Conservation (phyloP, 2,797 vertebrate genomes). For the Ceryle rudis region DNA sequence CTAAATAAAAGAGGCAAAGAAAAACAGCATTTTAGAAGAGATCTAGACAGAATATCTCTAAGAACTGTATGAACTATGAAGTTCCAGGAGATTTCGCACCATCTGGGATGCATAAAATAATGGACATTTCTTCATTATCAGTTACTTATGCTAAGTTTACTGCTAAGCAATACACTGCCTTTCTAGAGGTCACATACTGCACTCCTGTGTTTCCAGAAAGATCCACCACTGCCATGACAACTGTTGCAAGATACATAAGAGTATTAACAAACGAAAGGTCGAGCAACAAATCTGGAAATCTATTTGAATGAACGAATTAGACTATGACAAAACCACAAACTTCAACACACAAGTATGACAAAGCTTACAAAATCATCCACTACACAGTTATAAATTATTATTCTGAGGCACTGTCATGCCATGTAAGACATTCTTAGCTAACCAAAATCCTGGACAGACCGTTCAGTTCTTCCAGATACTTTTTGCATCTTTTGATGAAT, state of each 20-base stretch:
- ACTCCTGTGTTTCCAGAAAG: background rate
- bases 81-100: background rate
- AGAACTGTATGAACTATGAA: background rate
- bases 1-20: background rate
- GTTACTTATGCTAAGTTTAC: background rate
- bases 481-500: background rate
- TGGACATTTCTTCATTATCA: background rate
- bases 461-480: background rate
- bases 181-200: background rate
- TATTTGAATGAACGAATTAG: background rate
- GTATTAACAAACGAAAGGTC: background rate
- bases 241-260: background rate
- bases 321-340: background rate
- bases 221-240: background rate
- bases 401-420: background rate
- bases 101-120: background rate
- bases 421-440: background rate
- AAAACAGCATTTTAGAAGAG: background rate
- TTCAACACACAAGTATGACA: background rate
- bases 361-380: background rate
- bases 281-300: background rate
- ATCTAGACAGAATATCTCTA: accelerated
- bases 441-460: background rate
- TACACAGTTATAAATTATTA: background rate
- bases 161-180: background rate